Percentiles rank a stretch among this genome's conserved stretches.
These are phyloP conservation scores for Dipodomys ordii DNA, from an alignment of 2,113 vertebrate genomes.

Conservation along the genomic window DNA sequence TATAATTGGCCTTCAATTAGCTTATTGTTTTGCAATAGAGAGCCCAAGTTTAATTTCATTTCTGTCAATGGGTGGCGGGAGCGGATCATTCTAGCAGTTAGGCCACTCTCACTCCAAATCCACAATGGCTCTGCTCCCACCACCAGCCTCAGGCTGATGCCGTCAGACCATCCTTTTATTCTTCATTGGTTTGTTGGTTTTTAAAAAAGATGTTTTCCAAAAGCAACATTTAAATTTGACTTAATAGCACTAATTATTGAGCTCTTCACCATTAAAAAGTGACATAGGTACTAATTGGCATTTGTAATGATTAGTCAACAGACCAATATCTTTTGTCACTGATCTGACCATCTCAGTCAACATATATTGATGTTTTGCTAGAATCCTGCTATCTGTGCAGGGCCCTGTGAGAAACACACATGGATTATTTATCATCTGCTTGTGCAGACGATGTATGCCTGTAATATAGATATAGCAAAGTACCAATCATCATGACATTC, in stretches of 20 bases:
- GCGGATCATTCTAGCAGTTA: slow-evolving; percentile 80
- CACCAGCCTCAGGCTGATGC: slow-evolving; percentile 69
- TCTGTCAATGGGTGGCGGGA: slow-evolving; percentile 87
- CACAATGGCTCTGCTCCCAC: slow-evolving; percentile 52
- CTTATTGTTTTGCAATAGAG: slow-evolving; percentile 89
- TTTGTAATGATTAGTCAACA: background rate
- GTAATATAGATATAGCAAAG: background rate
- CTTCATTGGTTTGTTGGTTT: slow-evolving; percentile 63
- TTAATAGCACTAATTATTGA: slow-evolving; percentile 1
- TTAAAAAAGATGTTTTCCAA: slow-evolving; percentile 10
- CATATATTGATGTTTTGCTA: background rate
- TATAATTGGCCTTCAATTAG: slow-evolving; percentile 90
- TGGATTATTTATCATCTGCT: background rate
- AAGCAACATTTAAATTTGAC: slow-evolving; percentile 48
- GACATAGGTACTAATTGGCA: background rate
- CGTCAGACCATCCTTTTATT: slow-evolving; percentile 57
- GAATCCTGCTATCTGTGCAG: background rate
- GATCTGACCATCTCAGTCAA: background rate
- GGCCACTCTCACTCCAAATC: slow-evolving; percentile 81
- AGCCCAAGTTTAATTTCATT: slow-evolving; percentile 87
- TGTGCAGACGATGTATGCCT: background rate
- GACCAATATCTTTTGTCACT: background rate
- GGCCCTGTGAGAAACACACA: background rate
- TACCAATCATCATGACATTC: background rate
- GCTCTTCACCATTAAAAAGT: background rate